Evolutionary conservation across 2,113 vertebrate genomes (phyloP), one percentile per base, ranked within the genome.

Genomic region (Pachycephala philippinensis): DNA sequence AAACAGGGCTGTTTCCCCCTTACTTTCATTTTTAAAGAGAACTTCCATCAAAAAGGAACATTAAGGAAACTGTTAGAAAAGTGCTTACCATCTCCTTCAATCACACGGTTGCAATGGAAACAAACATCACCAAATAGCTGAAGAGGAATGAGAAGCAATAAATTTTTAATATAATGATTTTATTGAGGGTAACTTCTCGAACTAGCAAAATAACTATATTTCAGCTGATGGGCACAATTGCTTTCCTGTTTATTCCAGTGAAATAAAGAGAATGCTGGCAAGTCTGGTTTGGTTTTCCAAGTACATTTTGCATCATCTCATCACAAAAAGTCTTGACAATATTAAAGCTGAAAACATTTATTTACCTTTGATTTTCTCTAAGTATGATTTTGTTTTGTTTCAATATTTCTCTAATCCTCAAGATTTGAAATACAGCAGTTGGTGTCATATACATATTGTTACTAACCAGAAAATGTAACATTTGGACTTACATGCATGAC

Each of bases 71-170:
- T 74, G 35, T 65, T 7, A 50, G 31, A 50, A 26, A 86, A 91
- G 87, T 69, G 82, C 99, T 99, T 95, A 99, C 99, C 99, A 69
- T 99, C 99, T 94, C 99, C 99, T 98, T 99, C 99, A 94, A 99
- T 99, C 33, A 99, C 99, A 88, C 98, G 99, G 80, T 99, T 99
- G 98, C 99, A 99, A 95, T 99, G 99, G 98, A 99, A 99, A 95
- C 99, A 99, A 91, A 99, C 99, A 94, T 99, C 99, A 87, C 99
- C 99, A 40, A 99, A 99, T 3, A 99, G 98, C 99, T 99, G 97
- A 72, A 88, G 61, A 96, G 1, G 16, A 84, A 82, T 69, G 52
- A 66, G 52, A 93, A 89, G 59, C 52, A 84, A 79, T 4, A 8
- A 3, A 31, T 37, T 91, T 80, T 93, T 64, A 79, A 61, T 30